phyloP scores from a whole-genome alignment of 2,888 invertebrate genomes.

The Agrilus cyanescens region DNA sequence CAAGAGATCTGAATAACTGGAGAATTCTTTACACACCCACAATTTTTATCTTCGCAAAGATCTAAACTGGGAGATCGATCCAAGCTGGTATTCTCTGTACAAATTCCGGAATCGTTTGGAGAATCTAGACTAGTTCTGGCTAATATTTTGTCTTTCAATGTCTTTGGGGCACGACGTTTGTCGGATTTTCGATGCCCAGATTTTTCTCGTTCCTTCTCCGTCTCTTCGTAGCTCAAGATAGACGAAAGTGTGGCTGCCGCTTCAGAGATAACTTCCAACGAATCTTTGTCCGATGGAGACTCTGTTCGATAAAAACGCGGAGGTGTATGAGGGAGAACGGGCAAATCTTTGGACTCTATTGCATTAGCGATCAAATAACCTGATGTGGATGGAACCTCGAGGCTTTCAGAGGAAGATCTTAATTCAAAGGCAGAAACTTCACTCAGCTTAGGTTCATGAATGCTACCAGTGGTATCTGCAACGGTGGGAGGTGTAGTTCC shows the following conservation, averaged over 20 bases:
- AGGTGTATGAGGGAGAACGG: not conserved
- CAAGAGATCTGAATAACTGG: slow-evolving; percentile 11
- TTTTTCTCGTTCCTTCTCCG: slow-evolving; percentile 38
- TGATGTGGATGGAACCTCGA: slow-evolving; percentile 49
- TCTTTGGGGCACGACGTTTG: slow-evolving; percentile 1
- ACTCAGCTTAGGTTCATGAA: too few relatives aligned
- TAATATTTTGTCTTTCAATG: slow-evolving; percentile 23
- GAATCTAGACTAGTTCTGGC: slow-evolving; percentile 26
- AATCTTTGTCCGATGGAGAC: slow-evolving; percentile 39
- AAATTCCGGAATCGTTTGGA: slow-evolving; percentile 55
- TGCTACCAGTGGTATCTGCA: too few relatives aligned
- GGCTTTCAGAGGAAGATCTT: slow-evolving; percentile 30
- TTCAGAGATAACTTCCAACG: slow-evolving; percentile 47
- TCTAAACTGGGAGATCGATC: slow-evolving; percentile 52
- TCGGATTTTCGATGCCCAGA: slow-evolving; percentile 5
- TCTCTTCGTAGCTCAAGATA: slow-evolving; percentile 33
- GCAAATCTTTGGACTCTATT: slow-evolving; percentile 32
- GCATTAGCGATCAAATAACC: slow-evolving; percentile 52
- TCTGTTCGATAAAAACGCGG: slow-evolving; percentile 25
- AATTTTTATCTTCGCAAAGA: slow-evolving; percentile 19
- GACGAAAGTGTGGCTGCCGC: slow-evolving; percentile 51
- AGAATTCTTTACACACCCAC: slow-evolving; percentile 11
- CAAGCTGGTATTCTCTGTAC: slow-evolving; percentile 61
- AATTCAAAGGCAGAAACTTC: too few relatives aligned
- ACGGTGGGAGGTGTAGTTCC: too few relatives aligned